These are phyloP conservation scores for Pentamera pediparva DNA, from an alignment of 53 echinoderm and acorn worm genomes.

Conservation along the genomic window DNA sequence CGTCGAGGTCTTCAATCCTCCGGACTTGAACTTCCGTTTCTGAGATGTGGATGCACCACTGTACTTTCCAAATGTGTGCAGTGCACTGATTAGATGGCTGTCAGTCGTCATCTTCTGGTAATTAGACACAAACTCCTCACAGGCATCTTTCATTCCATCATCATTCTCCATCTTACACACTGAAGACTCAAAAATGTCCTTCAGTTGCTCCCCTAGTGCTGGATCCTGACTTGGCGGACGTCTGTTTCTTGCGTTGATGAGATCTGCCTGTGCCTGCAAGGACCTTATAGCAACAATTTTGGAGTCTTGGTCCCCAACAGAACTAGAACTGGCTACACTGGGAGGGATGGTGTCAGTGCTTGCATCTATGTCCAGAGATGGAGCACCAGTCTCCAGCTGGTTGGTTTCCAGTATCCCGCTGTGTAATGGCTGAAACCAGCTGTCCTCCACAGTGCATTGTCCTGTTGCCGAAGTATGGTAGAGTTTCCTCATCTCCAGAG, in stretches of 20 bases:
- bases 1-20: neutral
- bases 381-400: neutral
- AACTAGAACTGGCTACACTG: neutral
- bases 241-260: constrained; percentile 4
- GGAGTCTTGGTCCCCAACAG: neutral
- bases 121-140: neutral
- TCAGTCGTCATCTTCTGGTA: neutral
- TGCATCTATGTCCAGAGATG: neutral
- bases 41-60: neutral
- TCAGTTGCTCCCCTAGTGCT: neutral
- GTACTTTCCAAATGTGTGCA: constrained; percentile 1
- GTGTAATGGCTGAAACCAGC: constrained; percentile 9
- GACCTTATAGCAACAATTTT: neutral
- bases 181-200: constrained; percentile 2
- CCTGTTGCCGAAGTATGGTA: constrained; percentile 40
- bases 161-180: neutral
- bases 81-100: neutral
- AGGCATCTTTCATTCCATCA: constrained; percentile 5
- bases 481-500: constrained; percentile 24
- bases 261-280: constrained; percentile 19
- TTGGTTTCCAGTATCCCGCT: constrained; percentile 3
- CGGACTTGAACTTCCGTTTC: neutral
- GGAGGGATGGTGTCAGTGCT: neutral
- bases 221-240: neutral
- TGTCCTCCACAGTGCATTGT: neutral